These are phyloP conservation scores for Trichogramma evanescens DNA, from an alignment of 2,888 invertebrate genomes.

Conservation along the genomic window DNA sequence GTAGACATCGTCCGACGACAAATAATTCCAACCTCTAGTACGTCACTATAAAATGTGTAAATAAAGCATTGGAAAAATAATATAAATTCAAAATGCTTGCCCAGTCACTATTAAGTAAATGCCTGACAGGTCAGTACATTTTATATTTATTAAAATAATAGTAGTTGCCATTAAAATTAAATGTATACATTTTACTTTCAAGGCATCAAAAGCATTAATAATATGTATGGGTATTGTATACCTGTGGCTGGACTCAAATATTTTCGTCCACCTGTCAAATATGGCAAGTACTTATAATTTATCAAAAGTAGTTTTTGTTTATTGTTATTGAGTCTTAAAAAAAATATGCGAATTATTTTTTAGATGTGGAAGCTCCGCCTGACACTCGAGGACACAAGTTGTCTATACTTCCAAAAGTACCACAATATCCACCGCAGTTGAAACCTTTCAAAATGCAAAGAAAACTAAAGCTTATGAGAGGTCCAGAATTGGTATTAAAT, in stretches of 20 bases:
- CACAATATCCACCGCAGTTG: slow-evolving; percentile 59
- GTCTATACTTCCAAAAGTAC: slow-evolving; percentile 65
- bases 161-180: background rate
- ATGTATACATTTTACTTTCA: background rate
- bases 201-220: slow-evolving; percentile 1
- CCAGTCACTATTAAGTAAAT: background rate
- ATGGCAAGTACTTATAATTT: slow-evolving; percentile 46
- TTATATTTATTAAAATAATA: background rate
- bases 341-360: slow-evolving; percentile 6
- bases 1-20: no score
- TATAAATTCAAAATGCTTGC: slow-evolving; percentile 2
- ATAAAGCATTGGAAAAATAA: no score
- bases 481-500: slow-evolving; percentile 83
- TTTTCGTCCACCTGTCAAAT: slow-evolving; percentile 62
- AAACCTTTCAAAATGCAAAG: slow-evolving; percentile 82
- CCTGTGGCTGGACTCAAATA: slow-evolving; percentile 59
- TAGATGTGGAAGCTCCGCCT: slow-evolving; percentile 34
- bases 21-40: no score
- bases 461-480: slow-evolving; percentile 75
- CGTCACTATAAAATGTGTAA: no score
- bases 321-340: background rate
- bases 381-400: slow-evolving; percentile 61
- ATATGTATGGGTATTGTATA: slow-evolving; percentile 14
- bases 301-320: background rate
- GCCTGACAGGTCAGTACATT: slow-evolving; percentile 7